Conservation (phyloP, 1,140 invertebrate species). For the Samia ricini region DNA sequence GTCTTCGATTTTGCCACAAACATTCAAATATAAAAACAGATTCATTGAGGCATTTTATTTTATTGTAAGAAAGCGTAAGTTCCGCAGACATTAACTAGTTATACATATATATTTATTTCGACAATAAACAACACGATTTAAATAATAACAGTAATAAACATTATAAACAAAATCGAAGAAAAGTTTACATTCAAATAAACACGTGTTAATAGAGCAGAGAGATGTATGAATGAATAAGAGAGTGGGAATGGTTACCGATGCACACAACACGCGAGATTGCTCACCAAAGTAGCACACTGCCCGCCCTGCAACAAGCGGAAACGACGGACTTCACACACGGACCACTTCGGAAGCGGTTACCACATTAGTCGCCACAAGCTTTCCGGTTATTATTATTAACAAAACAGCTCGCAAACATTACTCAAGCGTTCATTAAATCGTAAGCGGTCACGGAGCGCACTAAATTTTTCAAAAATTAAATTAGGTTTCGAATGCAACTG, state of each 20-base stretch:
- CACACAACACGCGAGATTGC: constrained; percentile 94
- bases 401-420: not conserved
- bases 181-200: constrained; percentile 50
- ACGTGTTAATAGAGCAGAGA: constrained; percentile 67
- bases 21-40: too few species aligned
- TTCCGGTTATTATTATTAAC: constrained; percentile 1
- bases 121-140: too few species aligned
- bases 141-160: too few species aligned
- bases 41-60: too few species aligned
- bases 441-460: constrained; percentile 2
- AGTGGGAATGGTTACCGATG: constrained; percentile 87
- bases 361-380: constrained; percentile 24
- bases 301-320: constrained; percentile 78
- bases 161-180: constrained; percentile 55
- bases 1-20: constrained; percentile 40
- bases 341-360: constrained; percentile 27
- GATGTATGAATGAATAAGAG: constrained; percentile 76
- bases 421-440: not conserved
- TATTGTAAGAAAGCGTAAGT: too few species aligned
- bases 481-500: too few species aligned
- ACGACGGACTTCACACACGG: constrained; percentile 84
- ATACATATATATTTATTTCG: too few species aligned
- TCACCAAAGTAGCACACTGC: constrained; percentile 91
- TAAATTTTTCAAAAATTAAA: constrained; percentile 1
- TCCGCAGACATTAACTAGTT: too few species aligned